Conservation (phyloP, 2,797 vertebrate genomes). For the Mormyrops boulengeri region DNA sequence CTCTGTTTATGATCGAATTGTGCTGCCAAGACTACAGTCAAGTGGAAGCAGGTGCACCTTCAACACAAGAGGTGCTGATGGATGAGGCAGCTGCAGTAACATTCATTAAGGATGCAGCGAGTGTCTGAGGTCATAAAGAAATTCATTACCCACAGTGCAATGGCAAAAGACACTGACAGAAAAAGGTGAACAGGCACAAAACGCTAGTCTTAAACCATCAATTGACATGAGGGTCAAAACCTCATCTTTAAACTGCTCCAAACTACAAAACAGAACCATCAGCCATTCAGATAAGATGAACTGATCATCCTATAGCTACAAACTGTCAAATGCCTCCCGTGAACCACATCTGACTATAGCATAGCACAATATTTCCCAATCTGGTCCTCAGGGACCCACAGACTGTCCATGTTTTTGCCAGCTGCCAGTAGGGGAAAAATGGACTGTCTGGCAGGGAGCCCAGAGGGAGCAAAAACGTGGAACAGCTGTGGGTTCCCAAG, state of each 20-base stretch:
- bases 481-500: not conserved
- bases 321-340: not conserved
- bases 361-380: not conserved
- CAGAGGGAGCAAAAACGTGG: not conserved
- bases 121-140: not conserved
- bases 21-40: not conserved
- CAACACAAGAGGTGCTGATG: not conserved
- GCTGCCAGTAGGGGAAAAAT: not conserved
- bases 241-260: not conserved
- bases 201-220: not conserved
- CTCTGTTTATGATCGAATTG: not conserved
- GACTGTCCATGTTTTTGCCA: not conserved
- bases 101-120: not conserved
- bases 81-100: not conserved
- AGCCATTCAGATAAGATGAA: not conserved
- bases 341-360: not conserved
- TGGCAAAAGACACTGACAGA: not conserved
- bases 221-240: not conserved
- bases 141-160: not conserved
- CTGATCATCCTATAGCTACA: not conserved
- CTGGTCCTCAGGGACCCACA: not conserved
- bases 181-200: not conserved
- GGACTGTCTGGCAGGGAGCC: not conserved
- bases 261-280: not conserved
- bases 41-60: constrained; percentile 25